Conservation (phyloP, 2,113 vertebrate species). For the Carollia perspicillata region DNA sequence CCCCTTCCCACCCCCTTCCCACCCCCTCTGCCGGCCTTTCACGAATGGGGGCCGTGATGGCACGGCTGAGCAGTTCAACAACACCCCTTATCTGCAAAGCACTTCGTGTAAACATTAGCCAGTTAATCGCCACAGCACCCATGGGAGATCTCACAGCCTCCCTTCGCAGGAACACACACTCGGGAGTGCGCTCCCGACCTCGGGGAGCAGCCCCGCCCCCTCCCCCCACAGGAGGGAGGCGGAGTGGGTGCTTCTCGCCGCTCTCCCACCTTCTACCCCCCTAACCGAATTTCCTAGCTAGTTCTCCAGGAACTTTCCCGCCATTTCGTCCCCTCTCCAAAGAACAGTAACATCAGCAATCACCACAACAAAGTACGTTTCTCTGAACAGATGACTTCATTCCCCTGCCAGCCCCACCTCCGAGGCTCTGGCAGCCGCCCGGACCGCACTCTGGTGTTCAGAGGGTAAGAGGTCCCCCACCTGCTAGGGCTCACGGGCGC, state of each 20-base stretch:
- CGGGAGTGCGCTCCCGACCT: not conserved
- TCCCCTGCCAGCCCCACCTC: slow-evolving; percentile 11
- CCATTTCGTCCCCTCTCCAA: not conserved
- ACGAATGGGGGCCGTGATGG: fast-evolving
- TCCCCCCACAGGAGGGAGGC: not conserved
- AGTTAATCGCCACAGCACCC: not conserved
- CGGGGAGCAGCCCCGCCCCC: not conserved
- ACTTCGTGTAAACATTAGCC: slow-evolving; percentile 17
- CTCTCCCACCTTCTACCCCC: not conserved
- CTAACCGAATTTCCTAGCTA: not conserved
- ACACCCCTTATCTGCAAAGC: not conserved
- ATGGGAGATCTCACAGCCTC: not conserved
- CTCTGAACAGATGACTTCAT: slow-evolving; percentile 48
- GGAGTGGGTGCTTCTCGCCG: not conserved
- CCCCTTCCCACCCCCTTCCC: not conserved
- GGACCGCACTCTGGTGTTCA: not conserved
- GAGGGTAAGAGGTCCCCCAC: not conserved
- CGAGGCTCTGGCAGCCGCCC: not conserved
- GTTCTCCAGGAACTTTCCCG: not conserved
- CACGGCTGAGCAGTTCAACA: not conserved
- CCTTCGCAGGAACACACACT: not conserved
- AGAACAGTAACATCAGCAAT: not conserved
- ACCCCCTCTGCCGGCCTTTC: not conserved
- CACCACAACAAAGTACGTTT: slow-evolving; percentile 24
- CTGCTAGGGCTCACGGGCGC: not conserved